Base-by-base conservation (phyloP, 2,113 vertebrate genomes). In the Macquaria australasica region DNA sequence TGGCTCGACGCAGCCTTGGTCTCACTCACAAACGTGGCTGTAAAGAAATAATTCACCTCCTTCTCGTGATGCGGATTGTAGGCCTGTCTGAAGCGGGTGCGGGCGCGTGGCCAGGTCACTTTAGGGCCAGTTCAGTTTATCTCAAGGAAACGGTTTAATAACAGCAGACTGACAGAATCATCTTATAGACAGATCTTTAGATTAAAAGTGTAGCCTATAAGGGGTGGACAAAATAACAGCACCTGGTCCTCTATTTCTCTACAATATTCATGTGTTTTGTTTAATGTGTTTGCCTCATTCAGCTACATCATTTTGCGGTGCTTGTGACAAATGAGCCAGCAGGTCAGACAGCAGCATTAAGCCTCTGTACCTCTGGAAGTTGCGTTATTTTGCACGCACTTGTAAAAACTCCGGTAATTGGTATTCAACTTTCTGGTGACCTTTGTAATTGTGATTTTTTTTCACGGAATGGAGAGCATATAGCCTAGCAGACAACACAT, bases 81-180 rank as follows among this genome's bases (percentile, higher is more conserved):
- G 55, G 63, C 37, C 45, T 15, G 21, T 21, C 4, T 60, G 10
- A 39, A 2, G 37, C 51, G 16, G 6, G 4, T 8, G 28, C 28
- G 41, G 28, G 20, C 9, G 8, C 64, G 18, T 21, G 0, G 25
- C n/a, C 81, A 63, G 82, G 81, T 83, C 76, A 53, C 39, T 10
- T 41, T 8, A 15, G 75, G 34, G 50, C 12, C 79, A 55, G 10
- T 1, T 81, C 5, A 1, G 50, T 58, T 58, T 10, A 18, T 7
- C 25, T 51, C 28, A 15, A 5, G 50, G 56, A 76, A n/a, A 55
- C 14, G 21, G 3, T 23, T 14, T 28, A 25, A 55, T 5, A 31
- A 43, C 23, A 39, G 25, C 20, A 53, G 8, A 21, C 12, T 23
- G 39, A 63, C 4, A 25, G 2, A 20, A 21, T 34, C 0, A 59